Percentiles rank a stretch among this genome's conserved stretches.
These are phyloP conservation scores for Coecobrya sp. DNA, from an alignment of 2,888 invertebrate species.

Conservation along the genomic window DNA sequence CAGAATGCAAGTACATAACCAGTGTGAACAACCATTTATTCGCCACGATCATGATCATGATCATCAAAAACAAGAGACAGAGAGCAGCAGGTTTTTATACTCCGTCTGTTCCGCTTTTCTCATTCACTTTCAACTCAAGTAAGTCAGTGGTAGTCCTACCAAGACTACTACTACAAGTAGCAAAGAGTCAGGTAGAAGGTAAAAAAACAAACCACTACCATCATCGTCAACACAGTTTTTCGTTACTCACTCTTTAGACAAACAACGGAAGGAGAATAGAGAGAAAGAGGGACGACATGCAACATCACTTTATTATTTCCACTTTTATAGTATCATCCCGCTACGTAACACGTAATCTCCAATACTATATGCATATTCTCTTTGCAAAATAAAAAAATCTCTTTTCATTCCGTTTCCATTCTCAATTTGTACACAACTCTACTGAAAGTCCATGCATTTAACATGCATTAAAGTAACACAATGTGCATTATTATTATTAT, in stretches of 20 bases:
- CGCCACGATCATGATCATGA: conserved; percentile 1
- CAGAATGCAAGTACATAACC: not conserved
- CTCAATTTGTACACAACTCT: not conserved
- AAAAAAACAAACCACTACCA: not conserved
- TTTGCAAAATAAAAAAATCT: not conserved
- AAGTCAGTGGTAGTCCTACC: not conserved
- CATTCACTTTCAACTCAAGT: not conserved
- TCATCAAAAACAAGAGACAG: conserved; percentile 25
- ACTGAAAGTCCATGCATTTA: not conserved
- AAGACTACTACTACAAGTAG: not conserved
- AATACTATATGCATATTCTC: not conserved
- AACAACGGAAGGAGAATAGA: not conserved
- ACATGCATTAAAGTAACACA: not conserved
- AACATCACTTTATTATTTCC: conserved; percentile 19
- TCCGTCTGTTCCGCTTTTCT: conserved; percentile 17
- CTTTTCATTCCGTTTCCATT: conserved; percentile 5
- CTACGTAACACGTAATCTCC: not conserved
- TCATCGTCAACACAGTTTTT: not conserved
- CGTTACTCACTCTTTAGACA: not conserved
- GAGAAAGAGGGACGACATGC: conserved; percentile 13
- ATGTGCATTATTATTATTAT: conserved; percentile 4
- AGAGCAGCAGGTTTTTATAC: conserved; percentile 52
- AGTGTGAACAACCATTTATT: conserved; percentile 30
- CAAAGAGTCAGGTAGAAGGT: conserved; percentile 6
- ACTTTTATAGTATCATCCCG: not conserved